A percentile compares a stretch with the other conserved stretches of the same genome.
Conservation (phyloP, 1,140 invertebrate genomes). For the Drosophila nikananu region DNA sequence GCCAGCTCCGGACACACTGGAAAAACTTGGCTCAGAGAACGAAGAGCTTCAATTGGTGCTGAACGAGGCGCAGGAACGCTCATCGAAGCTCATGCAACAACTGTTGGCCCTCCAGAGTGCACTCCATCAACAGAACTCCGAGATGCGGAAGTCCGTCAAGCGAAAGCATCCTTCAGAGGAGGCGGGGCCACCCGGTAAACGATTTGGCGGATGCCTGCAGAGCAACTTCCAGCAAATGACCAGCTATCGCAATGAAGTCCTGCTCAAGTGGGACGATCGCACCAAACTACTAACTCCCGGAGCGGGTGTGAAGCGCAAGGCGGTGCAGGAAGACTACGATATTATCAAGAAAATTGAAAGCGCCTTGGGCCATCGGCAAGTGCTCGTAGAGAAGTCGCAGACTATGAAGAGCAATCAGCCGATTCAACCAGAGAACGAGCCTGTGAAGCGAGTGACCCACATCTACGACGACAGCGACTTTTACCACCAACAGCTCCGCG, state of each 20-base stretch:
- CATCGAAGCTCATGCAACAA: constrained; percentile 88
- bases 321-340: constrained; percentile 89
- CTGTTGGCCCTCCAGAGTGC: constrained; percentile 87
- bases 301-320: constrained; percentile 88
- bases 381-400: constrained; percentile 93
- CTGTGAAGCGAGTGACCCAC: constrained; percentile 86
- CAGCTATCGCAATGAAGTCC: constrained; percentile 90
- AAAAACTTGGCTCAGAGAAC: constrained; percentile 86
- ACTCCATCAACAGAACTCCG: constrained; percentile 67
- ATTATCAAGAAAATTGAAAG: constrained; percentile 95
- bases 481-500: constrained; percentile 96
- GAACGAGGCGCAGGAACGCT: constrained; percentile 86
- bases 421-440: constrained; percentile 44
- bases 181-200: constrained; percentile 85
- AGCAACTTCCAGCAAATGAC: constrained; percentile 89
- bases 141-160: constrained; percentile 76
- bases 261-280: constrained; percentile 97
- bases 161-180: constrained; percentile 85
- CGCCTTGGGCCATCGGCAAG: constrained; percentile 91
- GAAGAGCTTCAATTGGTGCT: constrained; percentile 86
- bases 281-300: constrained; percentile 90
- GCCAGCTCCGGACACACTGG: constrained; percentile 88
- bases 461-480: constrained; percentile 99
- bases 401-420: constrained; percentile 91
- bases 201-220: constrained; percentile 88